Evolutionary conservation across 2,113 vertebrate genomes (phyloP).

Genomic region (Panthera tigris): DNA sequence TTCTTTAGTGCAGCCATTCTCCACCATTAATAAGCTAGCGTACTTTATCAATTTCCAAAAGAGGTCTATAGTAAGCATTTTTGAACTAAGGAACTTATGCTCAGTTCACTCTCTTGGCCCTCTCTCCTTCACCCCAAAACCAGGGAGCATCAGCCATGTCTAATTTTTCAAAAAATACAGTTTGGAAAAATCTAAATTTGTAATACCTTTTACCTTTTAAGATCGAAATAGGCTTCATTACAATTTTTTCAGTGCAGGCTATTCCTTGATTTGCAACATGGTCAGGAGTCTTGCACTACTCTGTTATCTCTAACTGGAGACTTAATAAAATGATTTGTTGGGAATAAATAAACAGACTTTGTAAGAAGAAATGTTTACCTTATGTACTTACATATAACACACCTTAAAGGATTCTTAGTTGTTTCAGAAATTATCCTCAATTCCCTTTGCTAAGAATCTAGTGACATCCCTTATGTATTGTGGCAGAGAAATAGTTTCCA

Average conservation of each 20-base stretch:
- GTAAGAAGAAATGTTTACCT: neutral
- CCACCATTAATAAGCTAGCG: neutral
- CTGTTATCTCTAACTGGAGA: neutral
- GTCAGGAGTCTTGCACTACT: neutral
- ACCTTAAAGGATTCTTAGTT: neutral
- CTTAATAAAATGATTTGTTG: neutral
- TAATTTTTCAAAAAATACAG: neutral
- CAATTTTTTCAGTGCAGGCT: neutral
- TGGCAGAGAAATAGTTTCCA: neutral
- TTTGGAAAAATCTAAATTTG: neutral
- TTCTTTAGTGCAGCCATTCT: neutral
- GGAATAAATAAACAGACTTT: neutral
- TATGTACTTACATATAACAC: neutral
- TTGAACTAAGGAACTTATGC: neutral
- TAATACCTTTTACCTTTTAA: neutral
- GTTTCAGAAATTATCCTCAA: neutral
- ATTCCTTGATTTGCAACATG: neutral
- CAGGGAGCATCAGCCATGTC: neutral
- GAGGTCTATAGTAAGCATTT: neutral
- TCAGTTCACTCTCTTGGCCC: neutral
- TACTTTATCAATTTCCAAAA: neutral
- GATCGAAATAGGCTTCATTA: neutral
- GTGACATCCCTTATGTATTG: neutral
- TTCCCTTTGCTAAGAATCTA: slow-evolving; percentile 3
- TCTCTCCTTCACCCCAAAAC: neutral